phyloP scores from a whole-genome alignment of 2,888 invertebrate species.

The Melieria omissa region DNA sequence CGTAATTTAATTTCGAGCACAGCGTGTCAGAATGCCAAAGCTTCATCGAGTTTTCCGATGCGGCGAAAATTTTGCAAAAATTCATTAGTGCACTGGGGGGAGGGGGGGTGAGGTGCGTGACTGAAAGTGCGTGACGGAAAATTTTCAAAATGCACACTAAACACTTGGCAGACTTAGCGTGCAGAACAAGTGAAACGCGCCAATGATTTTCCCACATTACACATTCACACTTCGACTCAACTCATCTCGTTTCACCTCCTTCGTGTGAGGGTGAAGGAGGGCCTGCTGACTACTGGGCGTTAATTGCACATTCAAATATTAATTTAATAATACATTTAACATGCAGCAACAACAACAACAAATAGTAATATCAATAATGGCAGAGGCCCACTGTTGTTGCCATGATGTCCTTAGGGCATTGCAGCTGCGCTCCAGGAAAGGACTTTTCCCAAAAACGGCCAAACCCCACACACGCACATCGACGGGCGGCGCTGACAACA shows the following conservation, averaged over 20 bases:
- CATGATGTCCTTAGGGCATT: conserved; percentile 9
- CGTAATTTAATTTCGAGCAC: background rate
- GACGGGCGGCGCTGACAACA: conserved; percentile 9
- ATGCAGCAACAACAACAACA: conserved; percentile 1
- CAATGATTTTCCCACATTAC: conserved; percentile 27
- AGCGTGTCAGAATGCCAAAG: background rate
- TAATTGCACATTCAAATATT: conserved; percentile 39
- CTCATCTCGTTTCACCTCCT: no score
- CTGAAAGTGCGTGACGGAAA: background rate
- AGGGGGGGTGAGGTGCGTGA: no score
- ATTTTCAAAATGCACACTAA: background rate
- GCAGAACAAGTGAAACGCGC: conserved; percentile 7
- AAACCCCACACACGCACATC: no score
- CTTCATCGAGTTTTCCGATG: no score
- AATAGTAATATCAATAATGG: background rate
- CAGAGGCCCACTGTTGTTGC: background rate
- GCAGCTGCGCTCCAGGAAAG: background rate
- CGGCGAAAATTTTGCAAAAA: no score
- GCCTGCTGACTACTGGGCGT: background rate
- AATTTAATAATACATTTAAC: conserved; percentile 34
- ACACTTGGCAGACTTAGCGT: background rate
- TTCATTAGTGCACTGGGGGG: no score
- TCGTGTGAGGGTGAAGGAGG: background rate
- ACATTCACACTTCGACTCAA: conserved; percentile 7
- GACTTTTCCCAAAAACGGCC: no score